phyloP scores from a whole-genome alignment of 2,797 vertebrate species.

The Lutjanus argentimaculatus region DNA sequence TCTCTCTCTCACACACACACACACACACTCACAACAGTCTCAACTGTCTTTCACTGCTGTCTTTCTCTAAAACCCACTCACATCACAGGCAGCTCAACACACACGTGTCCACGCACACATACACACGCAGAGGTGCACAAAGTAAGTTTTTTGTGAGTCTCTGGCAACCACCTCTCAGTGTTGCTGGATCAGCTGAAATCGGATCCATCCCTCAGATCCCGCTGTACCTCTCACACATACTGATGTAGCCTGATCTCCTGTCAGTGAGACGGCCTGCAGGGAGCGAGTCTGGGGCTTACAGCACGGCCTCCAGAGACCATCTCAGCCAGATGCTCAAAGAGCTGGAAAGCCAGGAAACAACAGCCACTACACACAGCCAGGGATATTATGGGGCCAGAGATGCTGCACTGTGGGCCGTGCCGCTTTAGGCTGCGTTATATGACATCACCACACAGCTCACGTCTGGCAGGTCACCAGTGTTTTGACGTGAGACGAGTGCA shows the following conservation, averaged over 20 bases:
- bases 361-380: constrained; percentile 54
- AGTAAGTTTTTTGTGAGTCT: constrained; percentile 66
- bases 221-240: constrained; percentile 82
- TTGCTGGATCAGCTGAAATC: constrained; percentile 88
- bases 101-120: constrained; percentile 39
- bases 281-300: constrained; percentile 75
- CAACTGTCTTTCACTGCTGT: constrained; percentile 63
- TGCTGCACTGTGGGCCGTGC: constrained; percentile 14
- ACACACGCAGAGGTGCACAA: constrained; percentile 55
- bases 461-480: constrained; percentile 61
- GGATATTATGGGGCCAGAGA: constrained; percentile 49
- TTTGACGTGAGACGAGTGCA: constrained; percentile 65
- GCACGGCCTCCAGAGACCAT: constrained; percentile 72
- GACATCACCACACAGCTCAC: constrained; percentile 66
- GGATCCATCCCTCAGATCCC: constrained; percentile 83
- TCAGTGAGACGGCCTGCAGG: constrained; percentile 80
- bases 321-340: constrained; percentile 75
- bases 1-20: constrained; percentile 5
- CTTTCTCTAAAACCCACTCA: constrained; percentile 75
- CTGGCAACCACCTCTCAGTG: constrained; percentile 68
- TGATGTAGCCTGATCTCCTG: constrained; percentile 85
- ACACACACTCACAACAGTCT: constrained; percentile 24
- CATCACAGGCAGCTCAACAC: constrained; percentile 54
- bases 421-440: constrained; percentile 50
- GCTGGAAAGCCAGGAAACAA: constrained; percentile 73